These are phyloP conservation scores for Acrocyrtus sp. DNA, from an alignment of 2,888 invertebrate species.

Conservation along the genomic window DNA sequence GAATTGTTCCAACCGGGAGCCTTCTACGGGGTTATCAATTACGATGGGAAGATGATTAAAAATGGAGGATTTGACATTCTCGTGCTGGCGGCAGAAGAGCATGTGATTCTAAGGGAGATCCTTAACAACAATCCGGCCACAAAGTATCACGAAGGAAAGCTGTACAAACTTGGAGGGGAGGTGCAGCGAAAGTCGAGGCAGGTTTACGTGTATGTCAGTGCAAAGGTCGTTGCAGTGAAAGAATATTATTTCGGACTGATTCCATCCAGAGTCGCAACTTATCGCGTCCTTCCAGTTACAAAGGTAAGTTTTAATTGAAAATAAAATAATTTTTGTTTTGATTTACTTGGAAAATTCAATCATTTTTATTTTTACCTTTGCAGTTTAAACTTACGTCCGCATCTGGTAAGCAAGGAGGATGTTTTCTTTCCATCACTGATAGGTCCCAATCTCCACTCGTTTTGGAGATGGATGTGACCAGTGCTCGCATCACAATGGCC, in stretches of 20 bases:
- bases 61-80: slow-evolving; percentile 61
- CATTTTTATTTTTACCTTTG: neutral
- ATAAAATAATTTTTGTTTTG: too few relatives aligned
- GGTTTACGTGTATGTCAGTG: slow-evolving; percentile 58
- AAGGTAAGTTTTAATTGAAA: slow-evolving; percentile 38
- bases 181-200: slow-evolving; percentile 48
- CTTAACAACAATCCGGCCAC: slow-evolving; percentile 53
- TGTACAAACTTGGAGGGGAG: slow-evolving; percentile 34
- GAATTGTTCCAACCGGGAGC: slow-evolving; percentile 59
- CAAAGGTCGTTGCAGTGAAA: slow-evolving; percentile 56
- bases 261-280: slow-evolving; percentile 56
- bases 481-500: slow-evolving; percentile 67
- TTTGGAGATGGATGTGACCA: slow-evolving; percentile 64
- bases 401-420: too few relatives aligned
- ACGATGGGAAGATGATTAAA: slow-evolving; percentile 51
- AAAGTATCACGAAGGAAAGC: slow-evolving; percentile 54
- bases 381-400: slow-evolving; percentile 56
- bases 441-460: slow-evolving; percentile 54
- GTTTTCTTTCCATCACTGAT: slow-evolving; percentile 54
- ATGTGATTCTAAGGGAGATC: slow-evolving; percentile 48
- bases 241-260: slow-evolving; percentile 60
- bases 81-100: slow-evolving; percentile 58
- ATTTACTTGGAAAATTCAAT: neutral
- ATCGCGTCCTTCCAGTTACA: slow-evolving; percentile 60
- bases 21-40: slow-evolving; percentile 54